Base-by-base conservation (phyloP, 1,140 invertebrate species). In the Probaryconus sp. region DNA sequence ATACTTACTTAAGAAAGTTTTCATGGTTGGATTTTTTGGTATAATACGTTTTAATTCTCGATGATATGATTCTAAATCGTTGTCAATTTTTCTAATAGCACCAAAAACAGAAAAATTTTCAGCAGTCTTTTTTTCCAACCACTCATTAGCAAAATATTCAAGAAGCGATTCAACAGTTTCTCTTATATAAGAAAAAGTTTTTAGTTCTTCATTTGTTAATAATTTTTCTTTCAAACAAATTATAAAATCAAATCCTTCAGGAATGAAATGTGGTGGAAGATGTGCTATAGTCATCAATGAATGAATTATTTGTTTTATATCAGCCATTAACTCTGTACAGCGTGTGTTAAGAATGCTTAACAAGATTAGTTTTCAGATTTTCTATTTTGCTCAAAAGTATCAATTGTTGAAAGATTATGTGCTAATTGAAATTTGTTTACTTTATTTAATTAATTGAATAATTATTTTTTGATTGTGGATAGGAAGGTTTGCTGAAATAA, bases 1-100 rank as follows among this genome's bases (percentile, higher is more conserved):
- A n/a, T n/a, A n/a, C n/a, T 37, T 45, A 45, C 42, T 17, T 28
- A 45, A 28, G 10, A 45, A 45, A 5, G 21, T 45, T 28, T 26
- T 45, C 2, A 28, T 28, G 0, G 42, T 11, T 2, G 18, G n/a
- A 26, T 26, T 45, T 14, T 24, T 45, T 13, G 11, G 2, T 2
- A 45, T 3, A 5, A 11, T 11, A 1, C 21, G 11, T 6, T 45
- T 45, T 10, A 45, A 26, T 28, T 45, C n/a, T 3, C 11, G 2
- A 14, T 45, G 42, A 14, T 45, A 45, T 2, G 42, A 9, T n/a
- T 45, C 42, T 2, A 3, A 13, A 13, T 5, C 24, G 14, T 45
- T 24, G 9, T 45, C 42, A 3, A 21, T 45, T 28, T 45, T 45
- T 1, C 11, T 2, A 2, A 6, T 5, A 3, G 10, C 18, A 2